Base-by-base conservation (phyloP, 1,140 invertebrate species). In the Radopholus similis region DNA sequence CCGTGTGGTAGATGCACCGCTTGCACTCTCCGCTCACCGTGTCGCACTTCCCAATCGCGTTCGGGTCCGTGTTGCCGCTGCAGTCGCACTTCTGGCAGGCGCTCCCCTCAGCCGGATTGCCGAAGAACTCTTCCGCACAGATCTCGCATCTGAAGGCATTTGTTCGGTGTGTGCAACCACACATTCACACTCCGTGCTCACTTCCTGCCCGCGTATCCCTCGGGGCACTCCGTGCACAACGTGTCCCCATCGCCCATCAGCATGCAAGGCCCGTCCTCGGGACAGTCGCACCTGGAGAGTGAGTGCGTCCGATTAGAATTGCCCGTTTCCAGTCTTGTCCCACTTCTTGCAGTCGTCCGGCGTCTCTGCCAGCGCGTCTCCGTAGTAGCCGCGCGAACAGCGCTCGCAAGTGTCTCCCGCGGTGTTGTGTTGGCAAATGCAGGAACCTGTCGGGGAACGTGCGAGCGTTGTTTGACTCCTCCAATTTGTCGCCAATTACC, bases 101-200 rank as follows among this genome's bases (percentile, higher is more conserved):
- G 35, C 87, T 85, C 32, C 86, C 82, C 3, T 90, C 89, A 1
- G 85, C 86, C 0, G 93, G 87, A 86, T 95, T 91, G 1, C 93
- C 93, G 81, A 88, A 95, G 84, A 91, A 96, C 35, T 94, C 94
- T 84, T 97, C 93, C 13, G 91, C 90, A 80, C 95, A 97, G 28
- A 90, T 86, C 70, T 97, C 93, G 83, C 94, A 97, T 57, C 57
- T 73, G 28, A 34, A 0, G 34, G 53, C 13, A 13, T n/a, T 18
- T 5, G 18, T 32, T 23, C 26, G n/a, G 9, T 62, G 18, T 62
- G 26, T 55, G 6, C 53, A 5, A 9, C 3, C 34, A 3, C 34
- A 15, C 51, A 13, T 23, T 21, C 30, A n/a, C 8, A 18, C 30
- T 18, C 54, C 37, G 21, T 64, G 57, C 42, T 64, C 62, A 64